Evolutionary conservation across 1,140 invertebrate species (phyloP), one percentile per base, ranked within the genome.

Genomic region (Trachelipus rathkii): DNA sequence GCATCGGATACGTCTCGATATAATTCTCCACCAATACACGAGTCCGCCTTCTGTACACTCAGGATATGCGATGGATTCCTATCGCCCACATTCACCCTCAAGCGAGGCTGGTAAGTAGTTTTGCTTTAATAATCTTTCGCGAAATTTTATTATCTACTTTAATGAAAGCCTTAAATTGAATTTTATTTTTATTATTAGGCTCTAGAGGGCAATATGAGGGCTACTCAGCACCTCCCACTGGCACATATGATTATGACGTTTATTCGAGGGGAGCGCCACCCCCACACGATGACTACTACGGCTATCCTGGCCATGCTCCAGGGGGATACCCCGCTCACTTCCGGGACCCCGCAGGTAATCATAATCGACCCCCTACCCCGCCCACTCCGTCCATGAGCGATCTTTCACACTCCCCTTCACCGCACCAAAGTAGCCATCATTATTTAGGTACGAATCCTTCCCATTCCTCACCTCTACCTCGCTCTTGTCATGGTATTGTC

Each of bases 321-420:
- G 50, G 50, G 50, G 50, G 50, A 60, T 60, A 60, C 50, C 50
- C 50, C 50, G 50, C 50, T 19, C 50, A 60, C 50, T 60, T 60
- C 50, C 11, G 50, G 19, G 50, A 60, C 50, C 50, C 50, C 50
- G 50, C 50, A 60, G 50, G 50, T 60, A 60, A 60, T 60, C 50
- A 15, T 19, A 1, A 19, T 60, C 50, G 19, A 13, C 19, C 50
- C 11, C 50, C 11, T 19, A 13, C 11, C 19, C 50, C 50, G 11
- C 50, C 50, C 19, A 3, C 50, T 19, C 50, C 50, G 50, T 19
- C 50, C 50, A 13, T 19, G 2, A 60, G 50, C 19, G 50, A 60
- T 19, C 50, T 13, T 19, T 60, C 50, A 15, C 50, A 15, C 8
- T 60, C 50, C 50, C 50, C 50, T 4, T 19, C 50, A 60, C 50